A percentile compares a stretch with the other conserved stretches of the same genome.
phyloP scores from a whole-genome alignment of 35 echinoderm and acorn worm genomes.

The Ptychodera flava region DNA sequence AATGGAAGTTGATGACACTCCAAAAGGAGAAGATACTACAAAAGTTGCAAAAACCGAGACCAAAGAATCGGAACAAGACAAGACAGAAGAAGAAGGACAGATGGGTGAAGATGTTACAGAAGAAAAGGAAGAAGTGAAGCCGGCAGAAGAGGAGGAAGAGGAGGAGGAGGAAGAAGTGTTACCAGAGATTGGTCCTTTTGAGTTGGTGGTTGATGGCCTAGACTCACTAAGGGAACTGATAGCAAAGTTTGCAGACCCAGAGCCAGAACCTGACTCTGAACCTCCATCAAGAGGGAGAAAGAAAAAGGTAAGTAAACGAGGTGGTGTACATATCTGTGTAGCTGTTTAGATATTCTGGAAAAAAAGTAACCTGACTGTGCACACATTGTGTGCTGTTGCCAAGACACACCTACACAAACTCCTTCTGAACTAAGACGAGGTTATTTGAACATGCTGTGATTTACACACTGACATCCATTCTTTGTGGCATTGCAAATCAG shows the following conservation, averaged over 20 bases:
- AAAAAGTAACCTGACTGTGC: too few species aligned
- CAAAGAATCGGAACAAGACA: neutral
- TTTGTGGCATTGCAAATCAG: too few species aligned
- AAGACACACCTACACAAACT: too few species aligned
- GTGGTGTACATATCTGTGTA: too few species aligned
- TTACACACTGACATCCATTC: too few species aligned
- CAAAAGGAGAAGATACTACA: neutral
- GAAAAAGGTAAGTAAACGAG: slow-evolving; percentile 25
- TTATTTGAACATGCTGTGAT: too few species aligned
- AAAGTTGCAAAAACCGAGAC: neutral
- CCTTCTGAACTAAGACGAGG: too few species aligned
- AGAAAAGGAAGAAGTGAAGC: neutral
- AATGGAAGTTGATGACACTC: neutral
- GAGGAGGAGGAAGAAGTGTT: slow-evolving; percentile 10
- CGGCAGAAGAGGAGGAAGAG: slow-evolving; percentile 2
- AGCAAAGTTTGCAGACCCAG: slow-evolving; percentile 42
- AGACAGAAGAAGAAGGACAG: neutral
- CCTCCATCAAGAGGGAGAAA: slow-evolving; percentile 19
- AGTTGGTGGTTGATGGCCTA: slow-evolving; percentile 58
- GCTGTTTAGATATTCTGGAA: too few species aligned
- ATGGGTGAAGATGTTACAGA: neutral
- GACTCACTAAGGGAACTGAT: slow-evolving; percentile 38
- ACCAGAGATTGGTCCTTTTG: slow-evolving; percentile 46
- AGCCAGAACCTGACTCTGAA: slow-evolving; percentile 10
- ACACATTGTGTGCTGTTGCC: too few species aligned